These are phyloP conservation scores for Turritopsis dohrnii DNA, from an alignment of 30 jellyfish, hydroid and myxozoan species.

Conservation along the genomic window DNA sequence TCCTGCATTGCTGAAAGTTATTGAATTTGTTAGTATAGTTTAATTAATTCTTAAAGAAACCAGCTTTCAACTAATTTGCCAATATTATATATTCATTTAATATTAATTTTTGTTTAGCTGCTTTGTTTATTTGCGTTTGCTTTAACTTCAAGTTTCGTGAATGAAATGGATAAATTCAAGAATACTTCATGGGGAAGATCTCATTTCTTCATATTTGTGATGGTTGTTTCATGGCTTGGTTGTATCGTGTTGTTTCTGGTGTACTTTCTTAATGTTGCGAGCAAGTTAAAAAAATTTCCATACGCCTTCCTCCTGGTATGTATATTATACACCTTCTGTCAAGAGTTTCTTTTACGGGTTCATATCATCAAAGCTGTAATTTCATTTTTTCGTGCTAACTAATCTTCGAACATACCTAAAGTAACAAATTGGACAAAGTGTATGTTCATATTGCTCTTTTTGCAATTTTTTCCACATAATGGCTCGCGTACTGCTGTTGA, in stretches of 20 bases:
- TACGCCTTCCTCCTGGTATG: not conserved
- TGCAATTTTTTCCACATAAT: too few species aligned
- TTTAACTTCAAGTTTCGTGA: not conserved
- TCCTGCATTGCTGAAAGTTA: conserved; percentile 1
- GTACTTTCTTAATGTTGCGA: not conserved
- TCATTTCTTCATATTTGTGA: not conserved
- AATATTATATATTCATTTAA: too few species aligned
- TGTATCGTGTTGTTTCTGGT: not conserved
- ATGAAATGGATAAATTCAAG: not conserved
- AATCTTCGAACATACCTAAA: too few species aligned
- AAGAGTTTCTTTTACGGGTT: too few species aligned
- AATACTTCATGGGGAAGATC: not conserved
- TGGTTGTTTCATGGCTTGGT: conserved; percentile 6
- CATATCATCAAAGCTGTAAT: too few species aligned
- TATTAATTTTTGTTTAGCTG: not conserved
- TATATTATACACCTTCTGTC: not conserved
- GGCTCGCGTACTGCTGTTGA: too few species aligned
- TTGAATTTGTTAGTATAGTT: not conserved
- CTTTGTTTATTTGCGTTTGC: conserved; percentile 16
- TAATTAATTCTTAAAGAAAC: not conserved
- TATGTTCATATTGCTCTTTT: too few species aligned
- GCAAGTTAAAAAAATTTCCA: not conserved
- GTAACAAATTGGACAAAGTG: too few species aligned
- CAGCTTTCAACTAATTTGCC: not conserved
- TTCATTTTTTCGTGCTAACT: too few species aligned